Base-by-base conservation (phyloP, 1,140 invertebrate species). In the Zaprionus ghesquierei region DNA sequence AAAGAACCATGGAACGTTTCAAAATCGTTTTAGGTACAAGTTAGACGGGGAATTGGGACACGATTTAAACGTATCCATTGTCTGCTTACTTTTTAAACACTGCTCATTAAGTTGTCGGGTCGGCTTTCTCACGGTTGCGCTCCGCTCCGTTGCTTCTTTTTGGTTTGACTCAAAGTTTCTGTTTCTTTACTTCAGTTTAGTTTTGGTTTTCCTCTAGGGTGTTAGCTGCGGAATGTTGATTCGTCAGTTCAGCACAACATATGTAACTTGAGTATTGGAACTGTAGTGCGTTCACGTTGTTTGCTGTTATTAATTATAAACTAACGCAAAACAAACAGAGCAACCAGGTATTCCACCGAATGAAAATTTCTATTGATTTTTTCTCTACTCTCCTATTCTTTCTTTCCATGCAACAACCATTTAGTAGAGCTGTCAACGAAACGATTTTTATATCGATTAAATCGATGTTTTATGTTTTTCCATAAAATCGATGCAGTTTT, bases 281-380 rank as follows among this genome's bases (percentile, higher is more conserved):
- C 50, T 25, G 58, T 66, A 72, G 75, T 65, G 31, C 60, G 66
- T 76, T 71, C 29, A 13, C 49, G 49, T 51, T n/a, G 49, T 73
- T 85, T 33, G 50, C 60, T 50, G 62, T 73, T 77, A 69, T 79
- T 75, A 74, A 78, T 65, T 81, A 61, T 75, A 71, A 78, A 81
- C 78, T 81, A 77, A 78, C 81, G 61, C 81, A 73, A 80, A 81
- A 75, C 66, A 69, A 66, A 62, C 81, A 68, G 70, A 77, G 77
- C 81, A 69, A 31, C 53, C 58, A 74, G 65, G 72, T 59, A 81
- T 71, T 78, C 78, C 78, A 89, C 84, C 54, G 73, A 77, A 81
- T 76, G 82, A 87, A 87, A 87, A 87, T 87, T 87, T 87, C 79
- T 87, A 87, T 87, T 87, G 82, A 87, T 87, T 87, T 87, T 87